These are phyloP conservation scores for Heliangelus exortis DNA, from an alignment of 2,797 vertebrate genomes.

Conservation along the genomic window DNA sequence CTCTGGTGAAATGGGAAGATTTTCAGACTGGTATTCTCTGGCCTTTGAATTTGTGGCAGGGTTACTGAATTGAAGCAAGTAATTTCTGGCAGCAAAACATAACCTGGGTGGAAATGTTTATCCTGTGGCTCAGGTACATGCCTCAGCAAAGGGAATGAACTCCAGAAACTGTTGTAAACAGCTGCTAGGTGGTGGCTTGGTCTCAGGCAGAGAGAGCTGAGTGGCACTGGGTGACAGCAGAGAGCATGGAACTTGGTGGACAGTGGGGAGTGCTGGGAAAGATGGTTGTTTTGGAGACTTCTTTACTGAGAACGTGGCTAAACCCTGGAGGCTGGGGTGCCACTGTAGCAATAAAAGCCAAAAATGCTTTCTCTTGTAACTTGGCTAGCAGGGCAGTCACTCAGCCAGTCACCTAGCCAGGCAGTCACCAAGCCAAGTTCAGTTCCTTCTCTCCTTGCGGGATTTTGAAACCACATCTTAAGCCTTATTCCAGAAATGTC, in stretches of 20 bases:
- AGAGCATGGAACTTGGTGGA: rapidly evolving
- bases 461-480: neutral
- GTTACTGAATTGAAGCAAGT: neutral
- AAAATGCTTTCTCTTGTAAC: neutral
- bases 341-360: neutral
- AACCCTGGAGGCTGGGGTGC: neutral
- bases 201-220: neutral
- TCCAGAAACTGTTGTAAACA: neutral
- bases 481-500: neutral
- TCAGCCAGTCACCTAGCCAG: neutral
- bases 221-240: neutral
- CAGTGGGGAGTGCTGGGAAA: neutral
- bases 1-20: neutral
- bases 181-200: neutral
- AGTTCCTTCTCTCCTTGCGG: neutral
- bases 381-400: neutral
- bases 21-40: neutral
- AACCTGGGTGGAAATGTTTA: neutral
- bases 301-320: neutral
- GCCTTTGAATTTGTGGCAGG: neutral
- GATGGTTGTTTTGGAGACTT: neutral
- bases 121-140: neutral
- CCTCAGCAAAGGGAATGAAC: neutral
- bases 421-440: neutral
- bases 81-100: neutral